Base-by-base conservation (phyloP, 2,888 invertebrate genomes). In the Metalampra italica region DNA sequence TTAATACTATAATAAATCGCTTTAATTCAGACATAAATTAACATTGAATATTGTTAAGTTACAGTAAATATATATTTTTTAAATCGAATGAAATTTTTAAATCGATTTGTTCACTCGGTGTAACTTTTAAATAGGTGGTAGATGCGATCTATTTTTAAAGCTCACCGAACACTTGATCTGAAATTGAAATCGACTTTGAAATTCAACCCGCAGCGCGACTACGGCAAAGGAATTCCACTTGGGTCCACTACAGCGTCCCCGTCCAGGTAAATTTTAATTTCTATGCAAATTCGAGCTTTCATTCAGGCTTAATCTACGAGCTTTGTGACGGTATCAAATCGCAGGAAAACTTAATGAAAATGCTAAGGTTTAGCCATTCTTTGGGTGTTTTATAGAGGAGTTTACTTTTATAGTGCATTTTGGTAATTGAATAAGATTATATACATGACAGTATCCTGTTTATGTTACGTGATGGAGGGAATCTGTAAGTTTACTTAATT, bases 211-310 rank as follows among this genome's bases (percentile, higher is more conserved):
- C 7, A 34, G 39, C 39, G 36, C 15, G 12, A 43, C 32, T 36
- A 15, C 4, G 32, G n/a, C 34, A 74, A 79, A 76, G 79, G 80
- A 71, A 79, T 82, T 70, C 71, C 79, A 78, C 75, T 78, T 73
- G 70, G 71, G 82, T 78, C 81, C 82, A 81, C 78, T 82, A 77
- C 66, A 47, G 43, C 69, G 62, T 49, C 60, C 62, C 61, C 59
- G 82, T 78, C 82, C 86, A 89, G 88, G 87, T 88, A 81, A 82
- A 85, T 87, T 87, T 89, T 89, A 86, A 89, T 89, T 87, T 89
- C 86, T 82, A 89, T 89, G 88, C 87, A 84, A 89, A 89, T 89
- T 78, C 71, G 75, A 81, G 82, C 82, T 81, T 82, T 83, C 81
- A 75, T 83, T 82, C 76, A 72, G 68, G 66, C 64, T 82, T 83